Evolutionary conservation across 2,113 vertebrate species (phyloP).

Genomic region (Pseudopodoces humilis): DNA sequence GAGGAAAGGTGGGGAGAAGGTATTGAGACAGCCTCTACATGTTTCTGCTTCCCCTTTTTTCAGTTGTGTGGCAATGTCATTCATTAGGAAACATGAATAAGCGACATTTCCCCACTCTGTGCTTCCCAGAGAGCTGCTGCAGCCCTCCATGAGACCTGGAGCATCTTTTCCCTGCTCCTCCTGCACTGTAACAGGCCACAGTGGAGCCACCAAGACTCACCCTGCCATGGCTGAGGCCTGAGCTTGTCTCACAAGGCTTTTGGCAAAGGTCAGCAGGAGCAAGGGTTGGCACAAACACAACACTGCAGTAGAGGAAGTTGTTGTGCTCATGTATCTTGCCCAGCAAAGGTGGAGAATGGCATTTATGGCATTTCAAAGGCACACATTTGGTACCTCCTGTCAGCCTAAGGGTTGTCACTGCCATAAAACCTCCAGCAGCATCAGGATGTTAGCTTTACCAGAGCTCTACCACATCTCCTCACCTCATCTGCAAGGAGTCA

Average conservation of each 20-base stretch:
- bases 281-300: neutral
- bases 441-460: accelerated
- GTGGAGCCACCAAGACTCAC: accelerated
- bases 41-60: neutral
- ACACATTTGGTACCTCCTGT: accelerated
- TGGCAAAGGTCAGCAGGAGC: neutral
- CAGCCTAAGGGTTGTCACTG: neutral
- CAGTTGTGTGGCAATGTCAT: neutral
- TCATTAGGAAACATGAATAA: neutral
- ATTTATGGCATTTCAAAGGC: neutral
- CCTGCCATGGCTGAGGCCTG: neutral
- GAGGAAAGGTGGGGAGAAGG: neutral
- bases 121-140: neutral
- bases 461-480: neutral
- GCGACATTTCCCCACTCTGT: neutral
- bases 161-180: neutral
- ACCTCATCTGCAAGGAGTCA: neutral
- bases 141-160: neutral
- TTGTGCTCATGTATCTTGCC: neutral
- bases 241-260: neutral
- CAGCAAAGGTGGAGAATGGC: neutral
- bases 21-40: neutral
- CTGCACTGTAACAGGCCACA: accelerated
- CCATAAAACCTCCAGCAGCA: neutral
- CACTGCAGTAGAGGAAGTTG: neutral